phyloP scores from a whole-genome alignment of 2,113 vertebrate genomes.

The Elanus axillaris region DNA sequence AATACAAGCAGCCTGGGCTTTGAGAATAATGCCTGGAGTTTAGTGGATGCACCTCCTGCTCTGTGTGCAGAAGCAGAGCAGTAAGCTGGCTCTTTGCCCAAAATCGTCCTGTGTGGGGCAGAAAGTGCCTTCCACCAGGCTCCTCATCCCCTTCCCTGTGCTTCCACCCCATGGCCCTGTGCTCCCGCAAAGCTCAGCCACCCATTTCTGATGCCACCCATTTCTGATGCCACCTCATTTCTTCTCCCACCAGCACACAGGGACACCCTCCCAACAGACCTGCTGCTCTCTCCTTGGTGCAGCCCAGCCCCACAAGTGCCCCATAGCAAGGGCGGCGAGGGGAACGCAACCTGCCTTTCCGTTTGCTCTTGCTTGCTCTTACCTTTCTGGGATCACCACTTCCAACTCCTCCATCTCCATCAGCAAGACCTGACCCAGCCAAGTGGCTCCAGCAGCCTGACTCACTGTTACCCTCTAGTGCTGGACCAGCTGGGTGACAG shows the following conservation, averaged over 20 bases:
- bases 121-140: background rate
- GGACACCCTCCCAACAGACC: background rate
- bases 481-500: background rate
- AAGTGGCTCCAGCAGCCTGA: background rate
- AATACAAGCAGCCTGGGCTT: background rate
- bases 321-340: accelerated
- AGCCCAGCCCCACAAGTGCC: background rate
- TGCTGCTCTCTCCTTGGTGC: background rate
- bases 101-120: background rate
- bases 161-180: accelerated
- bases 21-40: background rate
- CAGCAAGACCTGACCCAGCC: background rate
- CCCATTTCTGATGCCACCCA: background rate
- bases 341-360: background rate
- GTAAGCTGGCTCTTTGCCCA: background rate
- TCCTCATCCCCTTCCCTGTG: background rate
- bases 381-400: background rate
- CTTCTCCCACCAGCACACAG: background rate
- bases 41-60: background rate
- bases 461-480: constrained; percentile 59
- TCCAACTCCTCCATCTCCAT: background rate
- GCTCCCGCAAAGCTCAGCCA: accelerated
- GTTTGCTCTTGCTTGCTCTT: background rate
- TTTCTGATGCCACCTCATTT: background rate
- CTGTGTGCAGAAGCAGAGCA: background rate